Conservation (phyloP, 2,888 invertebrate genomes). For the Lutraria lutraria region DNA sequence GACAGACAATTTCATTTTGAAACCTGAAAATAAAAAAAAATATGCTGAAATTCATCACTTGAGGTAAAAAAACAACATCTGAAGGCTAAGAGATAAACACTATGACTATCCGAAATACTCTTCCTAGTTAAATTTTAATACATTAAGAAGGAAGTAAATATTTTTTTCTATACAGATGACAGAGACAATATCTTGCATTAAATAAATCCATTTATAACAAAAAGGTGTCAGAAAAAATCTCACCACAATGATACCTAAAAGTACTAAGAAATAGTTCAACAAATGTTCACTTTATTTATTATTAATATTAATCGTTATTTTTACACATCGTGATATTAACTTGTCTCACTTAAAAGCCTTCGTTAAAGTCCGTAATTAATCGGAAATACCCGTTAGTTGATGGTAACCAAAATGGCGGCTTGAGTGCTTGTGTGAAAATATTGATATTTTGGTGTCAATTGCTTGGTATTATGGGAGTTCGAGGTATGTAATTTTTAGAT, state of each 20-base stretch:
- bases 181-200: background rate
- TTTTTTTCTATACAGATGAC: background rate
- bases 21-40: background rate
- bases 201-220: background rate
- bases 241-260: background rate
- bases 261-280: background rate
- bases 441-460: background rate
- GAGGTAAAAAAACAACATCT: no score
- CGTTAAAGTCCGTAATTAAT: constrained; percentile 21
- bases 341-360: background rate
- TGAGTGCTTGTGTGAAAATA: constrained; percentile 24
- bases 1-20: background rate
- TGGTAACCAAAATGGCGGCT: constrained; percentile 71
- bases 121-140: background rate
- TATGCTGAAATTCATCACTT: no score
- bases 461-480: constrained; percentile 50
- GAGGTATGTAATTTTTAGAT: constrained; percentile 22
- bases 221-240: background rate
- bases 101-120: background rate
- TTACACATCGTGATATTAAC: constrained; percentile 14
- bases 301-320: background rate
- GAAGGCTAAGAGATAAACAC: no score
- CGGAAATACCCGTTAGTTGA: constrained; percentile 60
- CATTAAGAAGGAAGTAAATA: background rate
- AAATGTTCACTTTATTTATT: background rate